These are phyloP conservation scores for human (Homo sapiens) DNA, from an alignment of 2,113 vertebrate species.

Conservation along the genomic window DNA sequence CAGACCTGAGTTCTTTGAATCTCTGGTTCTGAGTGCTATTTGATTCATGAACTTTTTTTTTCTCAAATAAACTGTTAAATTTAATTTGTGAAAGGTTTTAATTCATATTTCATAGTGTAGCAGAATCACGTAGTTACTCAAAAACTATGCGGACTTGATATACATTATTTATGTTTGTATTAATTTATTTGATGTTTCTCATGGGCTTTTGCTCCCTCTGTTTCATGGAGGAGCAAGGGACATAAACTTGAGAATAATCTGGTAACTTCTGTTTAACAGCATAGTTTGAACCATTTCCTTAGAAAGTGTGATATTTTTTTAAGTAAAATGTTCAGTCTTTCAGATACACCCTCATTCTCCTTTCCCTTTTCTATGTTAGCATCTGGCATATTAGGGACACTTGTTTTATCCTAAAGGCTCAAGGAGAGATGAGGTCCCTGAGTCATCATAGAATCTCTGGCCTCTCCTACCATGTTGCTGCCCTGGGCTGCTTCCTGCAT, in stretches of 20 bases:
- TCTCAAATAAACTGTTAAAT: not conserved
- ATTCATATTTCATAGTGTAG: not conserved
- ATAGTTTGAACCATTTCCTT: not conserved
- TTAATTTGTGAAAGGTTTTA: not conserved
- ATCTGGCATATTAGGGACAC: not conserved
- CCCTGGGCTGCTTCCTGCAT: accelerated
- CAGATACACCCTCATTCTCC: not conserved
- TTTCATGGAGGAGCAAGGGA: not conserved
- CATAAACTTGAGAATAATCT: not conserved
- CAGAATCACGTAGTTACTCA: not conserved
- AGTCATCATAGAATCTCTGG: not conserved
- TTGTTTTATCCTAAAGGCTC: not conserved
- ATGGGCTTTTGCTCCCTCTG: not conserved
- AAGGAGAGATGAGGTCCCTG: not conserved
- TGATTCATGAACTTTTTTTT: not conserved
- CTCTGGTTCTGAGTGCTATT: not conserved
- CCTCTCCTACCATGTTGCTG: not conserved
- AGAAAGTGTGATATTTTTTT: not conserved
- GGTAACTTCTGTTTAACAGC: not conserved
- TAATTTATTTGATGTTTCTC: not conserved
- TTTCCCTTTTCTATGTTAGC: not conserved
- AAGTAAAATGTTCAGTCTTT: not conserved
- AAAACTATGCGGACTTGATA: not conserved
- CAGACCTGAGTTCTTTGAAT: not conserved
- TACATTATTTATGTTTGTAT: not conserved